Conservation (phyloP, 2,113 vertebrate species). For the Callionymus lyra region DNA sequence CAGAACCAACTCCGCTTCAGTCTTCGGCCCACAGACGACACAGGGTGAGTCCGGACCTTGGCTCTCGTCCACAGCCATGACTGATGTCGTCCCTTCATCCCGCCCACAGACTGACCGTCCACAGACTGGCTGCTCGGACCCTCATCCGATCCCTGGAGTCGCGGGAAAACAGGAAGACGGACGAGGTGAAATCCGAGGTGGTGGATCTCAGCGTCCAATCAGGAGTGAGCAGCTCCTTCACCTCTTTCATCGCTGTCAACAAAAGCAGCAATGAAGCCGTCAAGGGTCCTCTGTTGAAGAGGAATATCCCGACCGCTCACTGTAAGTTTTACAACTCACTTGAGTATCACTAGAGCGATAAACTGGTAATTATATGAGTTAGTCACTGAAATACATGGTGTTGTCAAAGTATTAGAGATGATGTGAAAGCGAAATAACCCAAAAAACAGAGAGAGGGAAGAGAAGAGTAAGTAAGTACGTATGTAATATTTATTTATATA, state of each 20-base stretch:
- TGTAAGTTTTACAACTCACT: no score
- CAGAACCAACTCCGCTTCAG: constrained; percentile 44
- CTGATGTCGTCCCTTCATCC: background rate
- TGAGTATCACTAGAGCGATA: no score
- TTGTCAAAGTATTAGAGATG: no score
- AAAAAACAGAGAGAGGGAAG: no score
- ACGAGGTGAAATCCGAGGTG: constrained; percentile 41
- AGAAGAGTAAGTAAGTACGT: no score
- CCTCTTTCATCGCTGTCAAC: constrained; percentile 69
- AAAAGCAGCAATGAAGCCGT: constrained; percentile 42
- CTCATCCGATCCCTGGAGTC: constrained; percentile 64
- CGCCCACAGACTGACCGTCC: constrained; percentile 61
- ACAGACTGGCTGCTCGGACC: constrained; percentile 67
- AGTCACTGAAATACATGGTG: no score
- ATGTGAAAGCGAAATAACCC: no score
- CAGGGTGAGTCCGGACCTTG: constrained; percentile 36
- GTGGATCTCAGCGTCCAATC: constrained; percentile 66
- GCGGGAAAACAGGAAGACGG: constrained; percentile 11
- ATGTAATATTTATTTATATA: no score
- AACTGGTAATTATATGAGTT: no score
- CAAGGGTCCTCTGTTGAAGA: constrained; percentile 49
- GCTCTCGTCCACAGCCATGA: background rate
- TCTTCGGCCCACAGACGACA: constrained; percentile 40
- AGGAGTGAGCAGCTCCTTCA: constrained; percentile 70
- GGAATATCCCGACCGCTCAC: constrained; percentile 38